Base-by-base conservation (phyloP, 2,888 invertebrate species). In the Biston betularia region DNA sequence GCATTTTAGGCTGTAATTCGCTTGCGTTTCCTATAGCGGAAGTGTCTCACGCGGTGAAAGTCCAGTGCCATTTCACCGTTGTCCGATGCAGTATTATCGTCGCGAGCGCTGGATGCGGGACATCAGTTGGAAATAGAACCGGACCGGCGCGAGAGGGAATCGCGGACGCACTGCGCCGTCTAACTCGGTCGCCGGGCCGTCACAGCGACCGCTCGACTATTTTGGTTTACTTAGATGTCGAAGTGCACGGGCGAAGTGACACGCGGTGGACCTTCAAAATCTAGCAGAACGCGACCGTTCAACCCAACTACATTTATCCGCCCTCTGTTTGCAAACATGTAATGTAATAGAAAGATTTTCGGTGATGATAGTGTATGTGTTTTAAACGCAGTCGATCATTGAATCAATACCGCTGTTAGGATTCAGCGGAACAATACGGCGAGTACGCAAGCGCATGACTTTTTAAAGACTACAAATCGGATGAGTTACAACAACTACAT, bases 151-250 rank as follows among this genome's bases (percentile, higher is more conserved):
- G 92, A 81, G 90, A 87, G 90, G 84, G 90, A 81, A 88, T 85
- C 90, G 91, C 92, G 92, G 84, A 82, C 89, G 85, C 83, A 93
- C 93, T 93, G 89, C 87, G 89, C 83, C 87, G 84, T 87, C 87
- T 91, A 92, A 88, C 90, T 93, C 93, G 92, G 92, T 92, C 93
- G 92, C 93, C 89, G 90, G 90, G 91, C 89, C 83, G 87, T 81
- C 82, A 83, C 80, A 83, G 82, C 79, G 74, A 70, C 74, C 85
- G 92, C 90, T 85, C 78, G 89, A 93, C 93, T 93, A 93, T 93
- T 93, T 93, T 93, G 64, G 93, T 92, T 92, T 91, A 89, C 88
- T 88, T 89, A 92, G 90, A 92, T 90, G 90, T 91, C 91, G 92
- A 91, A 92, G 92, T 93, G 92, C 92, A 92, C 84, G 83, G 82